A percentile compares a stretch with the other conserved stretches of the same genome.
These are phyloP conservation scores for Ophion costatus DNA, from an alignment of 2,888 invertebrate species.

Conservation along the genomic window DNA sequence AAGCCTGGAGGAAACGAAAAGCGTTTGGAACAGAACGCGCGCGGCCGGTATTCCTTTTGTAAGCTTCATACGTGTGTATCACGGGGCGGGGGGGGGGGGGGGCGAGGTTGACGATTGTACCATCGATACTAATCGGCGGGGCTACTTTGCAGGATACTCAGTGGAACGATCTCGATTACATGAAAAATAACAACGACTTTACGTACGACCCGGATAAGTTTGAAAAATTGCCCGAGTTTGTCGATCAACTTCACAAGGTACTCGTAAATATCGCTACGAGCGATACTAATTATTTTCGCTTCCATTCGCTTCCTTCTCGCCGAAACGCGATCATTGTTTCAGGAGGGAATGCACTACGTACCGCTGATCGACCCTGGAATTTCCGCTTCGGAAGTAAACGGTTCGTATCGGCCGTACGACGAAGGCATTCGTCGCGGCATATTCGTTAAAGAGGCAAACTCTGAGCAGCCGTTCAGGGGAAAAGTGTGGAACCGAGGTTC, in stretches of 20 bases:
- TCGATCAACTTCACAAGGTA: slow-evolving; percentile 87
- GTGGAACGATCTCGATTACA: slow-evolving; percentile 95
- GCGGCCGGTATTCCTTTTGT: slow-evolving; percentile 92
- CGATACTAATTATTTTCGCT: background rate
- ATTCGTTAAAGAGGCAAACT: slow-evolving; percentile 89
- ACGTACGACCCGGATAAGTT: slow-evolving; percentile 88
- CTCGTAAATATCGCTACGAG: background rate
- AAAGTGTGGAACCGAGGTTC: slow-evolving; percentile 90
- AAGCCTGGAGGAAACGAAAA: slow-evolving; percentile 87
- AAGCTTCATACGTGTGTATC: slow-evolving; percentile 76
- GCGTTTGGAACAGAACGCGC: slow-evolving; percentile 88
- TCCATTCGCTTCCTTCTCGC: background rate
- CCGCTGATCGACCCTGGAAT: slow-evolving; percentile 91
- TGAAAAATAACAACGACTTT: slow-evolving; percentile 91
- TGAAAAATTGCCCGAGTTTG: slow-evolving; percentile 88
- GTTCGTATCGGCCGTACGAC: slow-evolving; percentile 91
- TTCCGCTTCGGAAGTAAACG: slow-evolving; percentile 87
- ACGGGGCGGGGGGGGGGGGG: no score
- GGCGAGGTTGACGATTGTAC: no score
- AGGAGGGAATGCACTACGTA: slow-evolving; percentile 90
- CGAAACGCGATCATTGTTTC: slow-evolving; percentile 10
- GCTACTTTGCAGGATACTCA: slow-evolving; percentile 87
- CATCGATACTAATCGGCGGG: no score
- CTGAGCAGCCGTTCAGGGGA: slow-evolving; percentile 88
- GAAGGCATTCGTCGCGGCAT: slow-evolving; percentile 89